A percentile compares a stretch with the other conserved stretches of the same genome.
phyloP scores from a whole-genome alignment of 2,113 vertebrate species.

The Entomyzon cyanotis region DNA sequence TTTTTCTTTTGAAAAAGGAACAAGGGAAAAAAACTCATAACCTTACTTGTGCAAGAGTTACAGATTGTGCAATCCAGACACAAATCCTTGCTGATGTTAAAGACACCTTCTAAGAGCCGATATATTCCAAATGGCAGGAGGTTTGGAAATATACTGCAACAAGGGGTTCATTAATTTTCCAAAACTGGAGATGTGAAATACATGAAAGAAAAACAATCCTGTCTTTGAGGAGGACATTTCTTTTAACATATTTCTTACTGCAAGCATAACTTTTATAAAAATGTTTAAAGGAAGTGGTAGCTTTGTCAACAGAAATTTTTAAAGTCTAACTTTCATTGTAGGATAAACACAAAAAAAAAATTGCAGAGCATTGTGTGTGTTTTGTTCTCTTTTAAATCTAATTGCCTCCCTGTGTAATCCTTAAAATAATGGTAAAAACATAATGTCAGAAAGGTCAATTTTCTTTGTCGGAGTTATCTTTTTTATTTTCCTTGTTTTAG shows the following conservation, averaged over 20 bases:
- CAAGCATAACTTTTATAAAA: not conserved
- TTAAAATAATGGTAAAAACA: not conserved
- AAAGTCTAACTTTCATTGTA: not conserved
- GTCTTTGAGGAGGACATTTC: not conserved
- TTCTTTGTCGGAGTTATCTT: not conserved
- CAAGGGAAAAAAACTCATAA: not conserved
- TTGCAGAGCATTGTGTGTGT: not conserved
- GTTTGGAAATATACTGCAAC: not conserved
- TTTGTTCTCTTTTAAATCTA: not conserved
- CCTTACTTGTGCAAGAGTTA: not conserved
- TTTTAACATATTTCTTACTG: not conserved
- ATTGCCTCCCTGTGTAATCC: not conserved
- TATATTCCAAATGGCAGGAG: not conserved
- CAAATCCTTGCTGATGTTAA: not conserved
- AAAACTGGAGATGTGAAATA: not conserved
- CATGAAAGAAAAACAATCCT: not conserved
- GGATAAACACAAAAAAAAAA: not conserved
- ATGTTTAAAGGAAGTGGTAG: not conserved
- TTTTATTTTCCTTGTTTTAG: not conserved
- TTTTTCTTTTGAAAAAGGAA: not conserved
- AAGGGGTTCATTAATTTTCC: not conserved
- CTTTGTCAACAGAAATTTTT: not conserved
- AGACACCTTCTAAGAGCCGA: not conserved
- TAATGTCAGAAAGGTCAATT: not conserved
- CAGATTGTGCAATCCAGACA: not conserved